phyloP scores from a whole-genome alignment of 2,888 invertebrate genomes.

The Gerris lacustris region DNA sequence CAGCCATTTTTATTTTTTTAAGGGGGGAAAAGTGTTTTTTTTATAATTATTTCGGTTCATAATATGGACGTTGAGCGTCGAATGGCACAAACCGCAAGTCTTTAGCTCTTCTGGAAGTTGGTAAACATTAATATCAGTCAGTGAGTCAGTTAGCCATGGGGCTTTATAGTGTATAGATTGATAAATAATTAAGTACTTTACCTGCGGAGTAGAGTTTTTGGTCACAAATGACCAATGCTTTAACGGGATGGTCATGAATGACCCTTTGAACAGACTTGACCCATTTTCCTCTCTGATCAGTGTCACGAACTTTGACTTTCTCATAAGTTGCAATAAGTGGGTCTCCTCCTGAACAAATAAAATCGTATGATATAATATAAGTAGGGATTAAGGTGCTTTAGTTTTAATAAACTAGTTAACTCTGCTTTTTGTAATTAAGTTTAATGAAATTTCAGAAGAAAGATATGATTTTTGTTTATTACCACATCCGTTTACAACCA shows the following conservation, averaged over 20 bases:
- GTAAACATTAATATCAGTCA: too few species aligned
- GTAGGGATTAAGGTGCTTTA: background rate
- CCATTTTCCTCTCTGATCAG: constrained; percentile 55
- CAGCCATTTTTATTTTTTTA: too few species aligned
- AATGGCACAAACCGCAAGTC: too few species aligned
- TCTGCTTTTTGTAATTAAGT: background rate
- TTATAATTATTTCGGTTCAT: too few species aligned
- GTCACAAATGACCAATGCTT: constrained; percentile 51
- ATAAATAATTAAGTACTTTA: constrained; percentile 23
- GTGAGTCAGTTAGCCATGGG: too few species aligned
- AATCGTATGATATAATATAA: constrained; percentile 8
- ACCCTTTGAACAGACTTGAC: constrained; percentile 64
- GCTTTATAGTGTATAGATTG: too few species aligned
- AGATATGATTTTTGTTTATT: too few species aligned
- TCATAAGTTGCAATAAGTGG: constrained; percentile 64
- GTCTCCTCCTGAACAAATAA: constrained; percentile 61
- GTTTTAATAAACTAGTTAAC: background rate
- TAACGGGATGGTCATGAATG: constrained; percentile 79
- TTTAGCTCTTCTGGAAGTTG: too few species aligned
- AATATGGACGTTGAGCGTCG: too few species aligned
- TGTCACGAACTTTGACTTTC: constrained; percentile 43
- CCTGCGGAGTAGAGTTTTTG: constrained; percentile 61
- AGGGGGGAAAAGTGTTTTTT: too few species aligned
- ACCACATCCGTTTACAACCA: too few species aligned
- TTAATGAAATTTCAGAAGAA: too few species aligned